phyloP scores from a whole-genome alignment of 2,797 vertebrate genomes.

The Crenuchus spilurus region DNA sequence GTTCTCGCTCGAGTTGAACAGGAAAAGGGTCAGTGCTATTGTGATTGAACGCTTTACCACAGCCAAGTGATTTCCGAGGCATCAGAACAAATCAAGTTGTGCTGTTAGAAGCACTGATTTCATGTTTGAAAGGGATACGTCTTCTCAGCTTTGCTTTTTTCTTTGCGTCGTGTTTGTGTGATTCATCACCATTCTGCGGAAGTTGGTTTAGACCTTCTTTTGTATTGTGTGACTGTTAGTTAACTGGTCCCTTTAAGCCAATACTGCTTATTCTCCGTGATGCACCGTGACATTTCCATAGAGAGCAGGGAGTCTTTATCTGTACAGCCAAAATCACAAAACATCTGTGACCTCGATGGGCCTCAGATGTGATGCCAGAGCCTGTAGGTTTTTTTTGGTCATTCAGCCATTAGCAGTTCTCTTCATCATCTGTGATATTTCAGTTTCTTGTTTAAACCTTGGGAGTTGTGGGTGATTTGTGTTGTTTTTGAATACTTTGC shows the following conservation, averaged over 20 bases:
- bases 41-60: constrained; percentile 39
- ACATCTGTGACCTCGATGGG: constrained; percentile 40
- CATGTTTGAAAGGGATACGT: constrained; percentile 18
- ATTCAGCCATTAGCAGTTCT: not conserved
- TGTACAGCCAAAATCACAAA: constrained; percentile 15
- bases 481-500: too few relatives aligned
- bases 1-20: constrained; percentile 43
- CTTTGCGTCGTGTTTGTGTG: constrained; percentile 10
- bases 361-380: constrained; percentile 10
- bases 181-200: constrained; percentile 20
- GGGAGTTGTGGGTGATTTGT: too few relatives aligned
- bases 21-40: constrained; percentile 50
- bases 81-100: not conserved
- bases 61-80: constrained; percentile 38
- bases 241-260: constrained; percentile 16
- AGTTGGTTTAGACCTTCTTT: not conserved
- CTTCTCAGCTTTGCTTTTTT: not conserved
- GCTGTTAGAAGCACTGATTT: constrained; percentile 44
- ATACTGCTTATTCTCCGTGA: constrained; percentile 20
- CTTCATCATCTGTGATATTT: not conserved
- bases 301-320: constrained; percentile 27
- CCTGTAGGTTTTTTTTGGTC: not conserved
- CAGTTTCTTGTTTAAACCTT: not conserved
- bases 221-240: constrained; percentile 14
- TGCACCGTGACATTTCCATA: constrained; percentile 29